Evolutionary conservation across 2,113 vertebrate genomes (phyloP), one percentile per base, ranked within the genome.

Genomic region (Cyprinodon tularosa): DNA sequence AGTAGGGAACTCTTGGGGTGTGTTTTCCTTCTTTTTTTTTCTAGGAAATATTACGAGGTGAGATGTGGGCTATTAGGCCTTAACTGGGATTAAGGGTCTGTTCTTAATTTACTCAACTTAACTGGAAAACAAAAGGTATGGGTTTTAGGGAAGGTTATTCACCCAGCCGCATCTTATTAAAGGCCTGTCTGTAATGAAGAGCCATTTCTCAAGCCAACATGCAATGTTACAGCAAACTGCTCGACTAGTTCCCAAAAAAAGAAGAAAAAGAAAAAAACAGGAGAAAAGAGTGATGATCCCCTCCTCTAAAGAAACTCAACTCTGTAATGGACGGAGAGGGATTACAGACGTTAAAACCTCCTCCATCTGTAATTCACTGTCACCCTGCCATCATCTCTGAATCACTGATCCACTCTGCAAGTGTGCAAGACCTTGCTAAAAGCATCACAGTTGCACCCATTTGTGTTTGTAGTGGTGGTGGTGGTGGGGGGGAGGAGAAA

Each of bases 401-500:
- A 93, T 92, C 90, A 88, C 90, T 90, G 91, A 92, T 93, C 89
- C 89, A 92, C 91, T 93, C 90, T 89, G 88, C 89, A 91, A 93
- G 87, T 89, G 87, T 90, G 84, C 78, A 73, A 91, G 92, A 91
- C 90, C 91, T 91, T 88, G 87, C 91, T 92, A 91, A 93, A 92
- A 92, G 90, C 89, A 91, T 89, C 90, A 78, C 86, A 84, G 90
- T 86, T 89, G 84, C 86, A 84, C 84, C 86, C 91, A 89, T 92
- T 91, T 91, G 82, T 90, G 90, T 90, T 90, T 90, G 85, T 81
- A 91, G 83, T 86, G 86, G 83, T 59, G 86, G 45, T 20, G 65
- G 29, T 14, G 53, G 39, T 3, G 39, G 10, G 11, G 50, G 17
- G 17, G 17, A 53, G 17, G 14, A 17, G 5, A 15, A 48, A 14